Percentiles rank a stretch among this genome's conserved stretches.
Conservation (phyloP, 2,888 invertebrate genomes). For the Prosapia bicincta region DNA sequence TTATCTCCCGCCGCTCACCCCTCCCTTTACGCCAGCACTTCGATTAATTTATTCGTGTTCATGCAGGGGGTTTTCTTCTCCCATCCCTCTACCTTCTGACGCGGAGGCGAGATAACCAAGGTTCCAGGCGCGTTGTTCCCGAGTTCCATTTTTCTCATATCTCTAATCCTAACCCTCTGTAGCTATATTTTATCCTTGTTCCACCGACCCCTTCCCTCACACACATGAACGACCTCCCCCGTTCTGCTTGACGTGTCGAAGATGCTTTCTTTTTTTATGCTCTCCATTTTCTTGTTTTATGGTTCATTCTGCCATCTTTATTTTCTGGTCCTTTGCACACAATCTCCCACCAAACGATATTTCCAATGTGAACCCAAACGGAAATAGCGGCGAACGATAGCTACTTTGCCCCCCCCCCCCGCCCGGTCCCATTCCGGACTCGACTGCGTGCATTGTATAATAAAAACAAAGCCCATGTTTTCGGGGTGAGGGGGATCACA, state of each 20-base stretch:
- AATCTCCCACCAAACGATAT: background rate
- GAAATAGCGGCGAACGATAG: slow-evolving; percentile 5
- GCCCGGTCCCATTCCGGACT: background rate
- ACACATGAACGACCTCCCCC: slow-evolving; percentile 20
- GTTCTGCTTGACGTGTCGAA: background rate
- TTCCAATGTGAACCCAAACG: background rate
- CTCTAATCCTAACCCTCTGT: background rate
- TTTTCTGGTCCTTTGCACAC: slow-evolving; percentile 9
- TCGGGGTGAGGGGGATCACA: too few species aligned
- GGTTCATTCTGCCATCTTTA: slow-evolving; percentile 15
- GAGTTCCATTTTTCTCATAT: background rate
- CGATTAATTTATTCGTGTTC: slow-evolving; percentile 21
- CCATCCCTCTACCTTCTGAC: background rate
- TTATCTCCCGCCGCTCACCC: slow-evolving; percentile 15
- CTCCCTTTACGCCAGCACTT: slow-evolving; percentile 8
- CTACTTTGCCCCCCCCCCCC: slow-evolving; percentile 13
- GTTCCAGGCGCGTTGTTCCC: background rate
- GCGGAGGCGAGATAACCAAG: background rate
- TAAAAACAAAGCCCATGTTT: background rate
- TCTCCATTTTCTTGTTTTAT: background rate
- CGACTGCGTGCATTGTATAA: background rate
- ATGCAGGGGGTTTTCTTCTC: background rate
- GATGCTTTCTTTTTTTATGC: background rate
- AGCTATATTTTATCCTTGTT: background rate
- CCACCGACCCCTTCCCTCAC: background rate